These are phyloP conservation scores for Poliocrania exsul DNA, from an alignment of 2,797 vertebrate genomes.

Conservation along the genomic window DNA sequence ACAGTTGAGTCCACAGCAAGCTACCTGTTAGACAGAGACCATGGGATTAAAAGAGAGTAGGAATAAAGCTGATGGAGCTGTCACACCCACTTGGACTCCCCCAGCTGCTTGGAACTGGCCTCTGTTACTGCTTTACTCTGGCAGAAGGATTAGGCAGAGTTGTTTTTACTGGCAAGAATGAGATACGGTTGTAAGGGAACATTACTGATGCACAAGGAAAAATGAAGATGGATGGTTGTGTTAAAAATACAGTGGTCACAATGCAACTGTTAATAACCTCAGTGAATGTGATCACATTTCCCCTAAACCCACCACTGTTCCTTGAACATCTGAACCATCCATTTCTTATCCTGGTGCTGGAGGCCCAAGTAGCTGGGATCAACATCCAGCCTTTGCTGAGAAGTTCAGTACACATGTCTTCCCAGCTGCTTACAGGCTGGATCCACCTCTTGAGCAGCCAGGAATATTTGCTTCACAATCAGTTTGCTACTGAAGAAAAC, in stretches of 20 bases:
- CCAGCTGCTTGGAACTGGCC: neutral
- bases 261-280: neutral
- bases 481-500: neutral
- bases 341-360: accelerated
- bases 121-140: neutral
- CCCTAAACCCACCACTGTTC: neutral
- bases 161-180: neutral
- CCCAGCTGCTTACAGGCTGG: neutral
- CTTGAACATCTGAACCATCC: neutral
- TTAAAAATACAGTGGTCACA: neutral
- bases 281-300: neutral
- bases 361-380: neutral
- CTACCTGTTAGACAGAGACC: neutral
- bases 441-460: neutral
- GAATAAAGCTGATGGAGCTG: neutral
- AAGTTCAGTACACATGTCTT: neutral
- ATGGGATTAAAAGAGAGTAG: neutral
- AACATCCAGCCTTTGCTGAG: neutral
- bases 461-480: neutral
- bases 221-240: neutral
- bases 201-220: neutral
- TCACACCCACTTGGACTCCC: neutral
- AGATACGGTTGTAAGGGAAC: neutral
- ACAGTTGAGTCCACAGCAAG: neutral
- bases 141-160: neutral